Evolutionary conservation across 37 sponge, comb jelly and placozoan species (phyloP).

Genomic region (Cladorhizidae sp.): DNA sequence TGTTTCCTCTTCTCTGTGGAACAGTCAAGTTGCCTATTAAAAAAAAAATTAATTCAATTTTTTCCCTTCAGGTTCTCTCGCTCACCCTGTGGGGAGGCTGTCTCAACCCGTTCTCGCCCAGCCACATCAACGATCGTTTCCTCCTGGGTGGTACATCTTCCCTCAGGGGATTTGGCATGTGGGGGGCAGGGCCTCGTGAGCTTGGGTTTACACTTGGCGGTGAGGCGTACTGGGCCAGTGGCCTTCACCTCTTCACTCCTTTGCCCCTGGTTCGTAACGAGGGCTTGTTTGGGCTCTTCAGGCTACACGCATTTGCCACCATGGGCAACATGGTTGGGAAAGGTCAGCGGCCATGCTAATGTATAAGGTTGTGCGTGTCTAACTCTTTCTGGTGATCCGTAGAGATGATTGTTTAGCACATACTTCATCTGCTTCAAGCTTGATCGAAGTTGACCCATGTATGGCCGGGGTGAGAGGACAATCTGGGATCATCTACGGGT

Average conservation of each 20-base stretch:
- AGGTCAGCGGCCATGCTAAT: too few relatives aligned
- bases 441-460: too few relatives aligned
- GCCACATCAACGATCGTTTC: conserved; percentile 67
- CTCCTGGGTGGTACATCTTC: conserved; percentile 83
- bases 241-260: conserved; percentile 77
- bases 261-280: conserved; percentile 59
- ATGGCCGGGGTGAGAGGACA: too few relatives aligned
- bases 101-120: conserved; percentile 36
- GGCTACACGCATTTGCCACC: conserved; percentile 67
- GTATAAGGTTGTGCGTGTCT: too few relatives aligned
- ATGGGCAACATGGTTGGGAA: conserved; percentile 69
- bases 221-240: conserved; percentile 79
- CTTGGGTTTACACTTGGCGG: conserved; percentile 76
- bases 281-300: conserved; percentile 44
- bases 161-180: conserved; percentile 84
- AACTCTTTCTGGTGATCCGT: too few relatives aligned
- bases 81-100: conserved; percentile 67
- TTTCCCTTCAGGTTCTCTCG: conserved; percentile 32
- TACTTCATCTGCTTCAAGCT: too few relatives aligned
- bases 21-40: background rate
- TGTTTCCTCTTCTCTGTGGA: background rate
- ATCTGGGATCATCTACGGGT: too few relatives aligned
- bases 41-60: too few relatives aligned
- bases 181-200: conserved; percentile 82
- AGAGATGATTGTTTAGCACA: too few relatives aligned